These are phyloP conservation scores for Chionomys nivalis DNA, from an alignment of 2,113 vertebrate genomes.

Conservation along the genomic window DNA sequence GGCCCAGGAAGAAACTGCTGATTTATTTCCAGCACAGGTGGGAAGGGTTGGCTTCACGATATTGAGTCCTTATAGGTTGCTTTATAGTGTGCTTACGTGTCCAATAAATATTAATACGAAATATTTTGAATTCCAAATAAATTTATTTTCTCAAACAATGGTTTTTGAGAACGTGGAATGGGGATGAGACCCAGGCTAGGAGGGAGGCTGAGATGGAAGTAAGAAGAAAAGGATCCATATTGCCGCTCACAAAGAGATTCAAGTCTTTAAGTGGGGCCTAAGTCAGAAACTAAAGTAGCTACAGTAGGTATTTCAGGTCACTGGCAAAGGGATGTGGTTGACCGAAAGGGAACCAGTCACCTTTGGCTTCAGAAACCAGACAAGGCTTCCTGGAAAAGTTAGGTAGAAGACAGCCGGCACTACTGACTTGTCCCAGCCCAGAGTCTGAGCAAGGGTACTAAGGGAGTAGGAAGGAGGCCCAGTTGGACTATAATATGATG, in stretches of 20 bases:
- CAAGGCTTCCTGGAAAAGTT: neutral
- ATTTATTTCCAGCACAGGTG: neutral
- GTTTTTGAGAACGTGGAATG: neutral
- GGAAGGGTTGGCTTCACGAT: neutral
- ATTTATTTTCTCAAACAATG: neutral
- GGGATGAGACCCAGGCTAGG: neutral
- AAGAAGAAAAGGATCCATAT: neutral
- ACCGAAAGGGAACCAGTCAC: neutral
- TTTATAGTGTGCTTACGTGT: neutral
- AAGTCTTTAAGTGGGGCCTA: neutral
- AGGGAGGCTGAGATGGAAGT: neutral
- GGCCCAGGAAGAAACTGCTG: neutral
- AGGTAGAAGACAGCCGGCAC: neutral
- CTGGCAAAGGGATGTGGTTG: neutral
- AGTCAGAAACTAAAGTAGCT: neutral
- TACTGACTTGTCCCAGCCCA: neutral
- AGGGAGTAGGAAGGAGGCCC: neutral
- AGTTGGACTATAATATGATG: neutral
- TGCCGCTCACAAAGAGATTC: neutral
- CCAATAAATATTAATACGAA: neutral
- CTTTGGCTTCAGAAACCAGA: neutral
- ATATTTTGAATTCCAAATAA: neutral
- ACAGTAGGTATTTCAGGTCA: accelerated
- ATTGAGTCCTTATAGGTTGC: neutral
- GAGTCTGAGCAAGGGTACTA: neutral